Evolutionary conservation across 2,113 vertebrate genomes (phyloP), one percentile per base, ranked within the genome.

Genomic region (Scomber scombrus): DNA sequence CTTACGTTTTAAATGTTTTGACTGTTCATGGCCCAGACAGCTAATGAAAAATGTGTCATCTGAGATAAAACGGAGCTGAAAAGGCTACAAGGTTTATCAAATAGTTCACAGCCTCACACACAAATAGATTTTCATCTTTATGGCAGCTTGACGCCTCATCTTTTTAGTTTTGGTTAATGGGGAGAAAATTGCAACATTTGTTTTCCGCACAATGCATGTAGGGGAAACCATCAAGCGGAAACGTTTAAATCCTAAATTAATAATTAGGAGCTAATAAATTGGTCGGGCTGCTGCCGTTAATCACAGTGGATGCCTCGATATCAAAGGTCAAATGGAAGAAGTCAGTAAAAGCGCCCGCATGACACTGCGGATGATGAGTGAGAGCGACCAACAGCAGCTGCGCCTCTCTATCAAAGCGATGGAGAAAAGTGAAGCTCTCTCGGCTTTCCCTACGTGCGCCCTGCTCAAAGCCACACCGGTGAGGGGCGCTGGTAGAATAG

Each of bases 301-400:
- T 58, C 5, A 26, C 61, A 50, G 47, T n/a, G 0, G 51, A 69
- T 40, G 70, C 43, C 10, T 54, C 6, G 73, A n/a, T 75, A 74
- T 82, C 75, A 82, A 43, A 82, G 83, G 81, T 86, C 76, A 85
- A 56, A 65, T 34, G 75, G 60, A 69, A 71, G 81, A 75, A 76
- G 72, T 13, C 31, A 15, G 82, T 61, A 26, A 70, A 71, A 65
- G 68, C 71, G 58, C 57, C 72, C 47, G 75, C 77, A 75, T 66
- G 71, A 40, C 60, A 43, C 75, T 4, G 61, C 50, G 3, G 54
- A 54, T 63, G 31, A 57, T 18, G 71, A 5, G 66, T 14, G 56
- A 75, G 84, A 57, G 77, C 14, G 23, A 23, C 66, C 40, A 5
- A 13, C 81, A 85, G 87, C 95, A 95, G 95, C 95, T 96, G 95